Base-by-base conservation (phyloP, 2,797 vertebrate species). In the Crotalus adamanteus region DNA sequence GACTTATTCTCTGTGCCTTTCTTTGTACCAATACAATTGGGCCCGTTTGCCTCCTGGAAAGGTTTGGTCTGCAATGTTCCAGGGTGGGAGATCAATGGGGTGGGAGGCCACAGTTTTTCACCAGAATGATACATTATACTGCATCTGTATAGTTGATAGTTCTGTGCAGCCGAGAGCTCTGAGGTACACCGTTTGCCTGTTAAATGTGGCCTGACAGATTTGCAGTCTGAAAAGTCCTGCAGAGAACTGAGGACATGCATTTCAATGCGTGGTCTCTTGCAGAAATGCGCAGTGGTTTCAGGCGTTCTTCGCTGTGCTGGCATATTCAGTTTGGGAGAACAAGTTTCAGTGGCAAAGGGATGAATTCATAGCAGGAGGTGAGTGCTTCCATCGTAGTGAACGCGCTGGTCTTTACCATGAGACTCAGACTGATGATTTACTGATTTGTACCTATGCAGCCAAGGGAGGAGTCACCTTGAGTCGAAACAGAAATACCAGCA, bases 181-280 rank as follows among this genome's bases (percentile, higher is more conserved):
- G 95, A 96, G 94, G 87, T 94, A 92, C 73, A 91, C n/a, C 3
- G 85, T 94, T 95, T 97, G 93, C 92, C 93, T 89, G 57, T 91
- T 95, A 94, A 96, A 86, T 93, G 1, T 2, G 90, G 60, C 93
- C 86, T 96, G 95, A 91, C 91, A 95, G 95, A 96, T 97, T 95
- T 97, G 95, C 93, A 93, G 93, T 92, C 93, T 95, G 92, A 94
- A 92, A 95, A 95, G 94, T 92, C 95, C 96, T 95, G 95, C 95
- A 95, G 96, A 96, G 96, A 96, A 95, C 42, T 65, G 22, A 96
- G 93, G 94, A 91, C 93, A 31, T 88, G 94, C 96, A 96, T 95
- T 94, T 93, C 90, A 95, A 91, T 94, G 92, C 2, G 1, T 90
- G 31, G 20, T 92, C 93, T 96, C 94, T 95, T 95, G 94, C 94